A percentile compares a stretch with the other conserved stretches of the same genome.
Conservation (phyloP, 2,888 invertebrate species). For the Caenorhabditis becei region DNA sequence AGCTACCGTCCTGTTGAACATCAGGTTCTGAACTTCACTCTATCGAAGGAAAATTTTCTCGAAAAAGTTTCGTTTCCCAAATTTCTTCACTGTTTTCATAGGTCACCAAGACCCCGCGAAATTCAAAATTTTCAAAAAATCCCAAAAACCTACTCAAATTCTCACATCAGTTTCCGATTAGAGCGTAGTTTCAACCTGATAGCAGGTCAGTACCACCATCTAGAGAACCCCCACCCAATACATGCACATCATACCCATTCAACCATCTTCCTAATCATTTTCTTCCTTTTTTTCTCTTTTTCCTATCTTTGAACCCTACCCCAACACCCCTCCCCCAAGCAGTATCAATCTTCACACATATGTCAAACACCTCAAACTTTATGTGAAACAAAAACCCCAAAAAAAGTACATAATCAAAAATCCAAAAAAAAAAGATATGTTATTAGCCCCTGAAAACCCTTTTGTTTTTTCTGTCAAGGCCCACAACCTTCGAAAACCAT, state of each 20-base stretch:
- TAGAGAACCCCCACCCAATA: neutral
- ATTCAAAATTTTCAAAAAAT: slow-evolving; percentile 23
- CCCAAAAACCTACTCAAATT: slow-evolving; percentile 6
- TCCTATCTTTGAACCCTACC: neutral
- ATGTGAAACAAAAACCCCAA: slow-evolving; percentile 46
- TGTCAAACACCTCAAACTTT: slow-evolving; percentile 8
- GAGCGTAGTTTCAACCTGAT: slow-evolving; percentile 57
- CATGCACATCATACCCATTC: slow-evolving; percentile 23
- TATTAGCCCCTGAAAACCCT: slow-evolving; percentile 17
- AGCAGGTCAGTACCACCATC: slow-evolving; percentile 39
- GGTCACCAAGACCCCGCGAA: no score
- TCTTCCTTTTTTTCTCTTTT: slow-evolving; percentile 11
- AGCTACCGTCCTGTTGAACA: slow-evolving; percentile 8
- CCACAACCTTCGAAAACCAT: no score
- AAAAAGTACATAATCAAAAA: slow-evolving; percentile 62
- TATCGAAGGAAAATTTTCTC: slow-evolving; percentile 19
- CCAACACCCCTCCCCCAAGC: neutral
- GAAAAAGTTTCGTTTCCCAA: no score
- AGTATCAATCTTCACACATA: slow-evolving; percentile 13
- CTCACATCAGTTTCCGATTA: slow-evolving; percentile 39
- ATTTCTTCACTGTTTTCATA: no score
- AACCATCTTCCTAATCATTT: slow-evolving; percentile 29
- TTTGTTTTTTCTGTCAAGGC: no score
- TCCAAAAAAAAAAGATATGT: slow-evolving; percentile 47
- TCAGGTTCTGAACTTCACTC: slow-evolving; percentile 49